Evolutionary conservation across 92 coral and sea anemone genomes (phyloP), one percentile per base, ranked within the genome.

Genomic region (Phenganax marumi): DNA sequence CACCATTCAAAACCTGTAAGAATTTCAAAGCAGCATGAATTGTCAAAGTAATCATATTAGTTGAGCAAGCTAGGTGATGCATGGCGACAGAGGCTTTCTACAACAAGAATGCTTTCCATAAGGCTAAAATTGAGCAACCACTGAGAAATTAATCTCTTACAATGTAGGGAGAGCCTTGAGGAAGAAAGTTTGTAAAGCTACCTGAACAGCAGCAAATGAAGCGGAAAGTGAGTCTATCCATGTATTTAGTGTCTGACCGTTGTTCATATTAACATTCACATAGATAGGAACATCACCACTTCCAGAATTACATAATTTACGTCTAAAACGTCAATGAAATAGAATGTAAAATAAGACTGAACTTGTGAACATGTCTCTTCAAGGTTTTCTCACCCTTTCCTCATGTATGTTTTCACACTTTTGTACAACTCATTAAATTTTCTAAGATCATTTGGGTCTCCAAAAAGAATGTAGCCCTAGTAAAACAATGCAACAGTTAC

Each of bases 131-230:
- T n/a, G n/a, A n/a, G n/a, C n/a, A n/a, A n/a, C n/a, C n/a, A n/a
- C n/a, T n/a, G n/a, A n/a, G n/a, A n/a, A n/a, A n/a, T n/a, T n/a
- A n/a, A n/a, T n/a, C 43, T 33, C 43, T 33, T 33, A 33, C 43
- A 33, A 33, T 33, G 3, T 33, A 33, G 43, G 2, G 43, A 33
- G 43, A 33, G 5, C 43, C 5, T 33, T 6, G 33, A 17, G 7
- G 12, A n/a, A 50, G 60, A 46, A 46, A 8, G 19, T 47, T 33
- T 3, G 50, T 58, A 39, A 0, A 19, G 21, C 16, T 60, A 95
- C 98, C 98, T 95, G 98, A 18, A 95, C 91, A 21, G 91, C 98
- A 9, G 97, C 98, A 88, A 95, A 95, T 8, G 98, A 90, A 10
- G 97, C 98, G 6, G 92, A 90, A 39, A 95, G 93, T 19, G 98